A percentile compares a stretch with the other conserved stretches of the same genome.
phyloP scores from a whole-genome alignment of 2,113 vertebrate genomes.

The Lethenteron reissneri region DNA sequence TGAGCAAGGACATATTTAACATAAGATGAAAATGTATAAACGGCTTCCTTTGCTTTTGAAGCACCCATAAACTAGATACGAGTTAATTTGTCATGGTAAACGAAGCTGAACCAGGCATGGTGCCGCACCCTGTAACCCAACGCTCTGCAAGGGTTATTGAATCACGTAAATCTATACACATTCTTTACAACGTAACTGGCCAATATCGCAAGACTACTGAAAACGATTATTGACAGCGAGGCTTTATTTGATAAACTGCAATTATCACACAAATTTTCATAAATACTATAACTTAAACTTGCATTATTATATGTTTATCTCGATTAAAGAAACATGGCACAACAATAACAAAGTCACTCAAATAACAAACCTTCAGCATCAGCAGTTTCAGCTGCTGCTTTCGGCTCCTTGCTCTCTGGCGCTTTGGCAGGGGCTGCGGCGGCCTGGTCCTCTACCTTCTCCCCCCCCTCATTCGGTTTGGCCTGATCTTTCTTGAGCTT shows the following conservation, averaged over 20 bases:
- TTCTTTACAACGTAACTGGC: too few species aligned
- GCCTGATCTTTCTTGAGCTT: slow-evolving; percentile 57
- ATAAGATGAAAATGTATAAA: background rate
- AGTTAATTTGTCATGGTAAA: slow-evolving; percentile 15
- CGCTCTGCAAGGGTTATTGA: background rate
- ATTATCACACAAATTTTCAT: too few species aligned
- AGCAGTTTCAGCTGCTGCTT: slow-evolving; percentile 13
- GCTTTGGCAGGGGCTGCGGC: slow-evolving; percentile 16
- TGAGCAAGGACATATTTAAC: background rate
- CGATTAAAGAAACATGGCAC: slow-evolving; percentile 10
- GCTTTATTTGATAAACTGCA: too few species aligned
- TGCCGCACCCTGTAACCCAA: background rate
- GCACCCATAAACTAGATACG: background rate
- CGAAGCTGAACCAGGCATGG: slow-evolving; percentile 7
- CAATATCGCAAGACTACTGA: too few species aligned
- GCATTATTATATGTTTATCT: slow-evolving; percentile 20
- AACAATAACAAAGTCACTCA: background rate
- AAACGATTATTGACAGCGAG: too few species aligned
- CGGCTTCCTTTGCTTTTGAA: background rate
- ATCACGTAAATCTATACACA: too few species aligned
- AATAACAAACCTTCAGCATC: slow-evolving; percentile 2
- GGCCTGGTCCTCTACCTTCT: slow-evolving; percentile 26
- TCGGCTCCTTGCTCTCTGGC: slow-evolving; percentile 15
- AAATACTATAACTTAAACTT: too few species aligned
- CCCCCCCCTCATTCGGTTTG: slow-evolving; percentile 36